Base-by-base conservation (phyloP, 2,797 vertebrate genomes). In the Parauchenoglanis ngamensis region DNA sequence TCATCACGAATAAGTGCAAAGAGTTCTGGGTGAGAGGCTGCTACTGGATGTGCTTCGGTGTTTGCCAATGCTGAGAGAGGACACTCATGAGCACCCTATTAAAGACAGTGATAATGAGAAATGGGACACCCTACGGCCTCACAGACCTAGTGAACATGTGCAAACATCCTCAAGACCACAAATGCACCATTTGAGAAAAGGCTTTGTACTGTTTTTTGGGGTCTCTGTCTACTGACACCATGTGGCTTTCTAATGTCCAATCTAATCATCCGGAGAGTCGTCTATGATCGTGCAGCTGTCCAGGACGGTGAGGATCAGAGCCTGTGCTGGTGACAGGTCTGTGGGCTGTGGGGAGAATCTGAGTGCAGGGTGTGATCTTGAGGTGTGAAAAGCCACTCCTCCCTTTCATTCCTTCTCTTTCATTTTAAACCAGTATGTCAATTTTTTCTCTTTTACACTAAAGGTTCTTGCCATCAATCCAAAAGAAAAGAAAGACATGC, bases 251-350 rank as follows among this genome's bases (percentile, higher is more conserved):
- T 76, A 35, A 61, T 61, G 85, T 90, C 77, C n/a, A 63, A 54
- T 72, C 81, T 81, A 61, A 90, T 90, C 80, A 86, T 84, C 56
- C 61, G 6, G 28, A 80, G 44, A 87, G 67, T 12, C 75, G 40
- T 85, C 56, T 57, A 72, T 80, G 86, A 87, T 86, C 79, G 11
- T 46, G 82, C 54, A 85, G 73, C 63, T 87, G 80, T 89, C 88
- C 79, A 86, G 78, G 68, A 46, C 4, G 11, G 70, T 87, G 63
- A 87, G 35, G n/a, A 63, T 90, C 86, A 87, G 73, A 78, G n/a
- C 46, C 25, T 11, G 57, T 44, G 28, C 73, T 83, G 83, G 35
- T 75, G 79, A 85, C 56, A 49, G 63, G 63, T 17, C 76, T 82
- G 70, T 23, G 25, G 35, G 57, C 31, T 76, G 35, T 59, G 40